These are phyloP conservation scores for Thamnophis elegans DNA, from an alignment of 2,797 vertebrate species.

Conservation along the genomic window DNA sequence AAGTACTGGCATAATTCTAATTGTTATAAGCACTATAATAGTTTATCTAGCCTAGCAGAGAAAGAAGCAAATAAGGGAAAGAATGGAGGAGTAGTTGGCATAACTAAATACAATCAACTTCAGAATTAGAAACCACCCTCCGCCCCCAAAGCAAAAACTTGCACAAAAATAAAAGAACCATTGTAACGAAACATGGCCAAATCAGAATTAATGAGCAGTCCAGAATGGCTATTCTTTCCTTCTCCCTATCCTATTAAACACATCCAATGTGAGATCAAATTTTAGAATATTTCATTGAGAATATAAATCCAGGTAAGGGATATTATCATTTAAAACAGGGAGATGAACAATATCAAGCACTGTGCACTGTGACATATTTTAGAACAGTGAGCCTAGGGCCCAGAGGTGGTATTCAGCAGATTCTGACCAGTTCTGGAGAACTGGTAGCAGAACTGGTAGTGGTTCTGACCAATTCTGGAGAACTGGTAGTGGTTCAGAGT, in stretches of 20 bases:
- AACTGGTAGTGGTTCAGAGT: too few species aligned
- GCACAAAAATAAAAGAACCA: background rate
- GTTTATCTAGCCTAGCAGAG: too few species aligned
- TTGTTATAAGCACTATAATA: background rate
- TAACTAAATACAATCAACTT: background rate
- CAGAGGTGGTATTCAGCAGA: too few species aligned
- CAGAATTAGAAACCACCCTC: background rate
- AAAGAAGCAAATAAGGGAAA: background rate
- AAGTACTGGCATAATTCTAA: background rate
- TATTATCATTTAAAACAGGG: background rate
- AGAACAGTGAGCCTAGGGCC: background rate
- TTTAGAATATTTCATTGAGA: background rate
- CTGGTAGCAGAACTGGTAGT: too few species aligned
- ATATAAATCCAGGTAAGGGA: background rate
- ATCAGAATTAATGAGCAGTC: background rate
- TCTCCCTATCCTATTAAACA: background rate
- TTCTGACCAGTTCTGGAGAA: too few species aligned
- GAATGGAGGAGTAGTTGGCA: background rate
- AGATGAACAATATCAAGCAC: background rate
- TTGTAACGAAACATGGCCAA: background rate
- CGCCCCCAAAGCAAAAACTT: background rate
- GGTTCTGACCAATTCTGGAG: too few species aligned
- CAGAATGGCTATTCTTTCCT: background rate
- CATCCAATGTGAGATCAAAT: background rate
- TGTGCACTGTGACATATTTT: background rate